Percentiles rank a stretch among this genome's conserved stretches.
phyloP scores from a whole-genome alignment of 2,797 vertebrate genomes.

The Enteromius argenteus region DNA sequence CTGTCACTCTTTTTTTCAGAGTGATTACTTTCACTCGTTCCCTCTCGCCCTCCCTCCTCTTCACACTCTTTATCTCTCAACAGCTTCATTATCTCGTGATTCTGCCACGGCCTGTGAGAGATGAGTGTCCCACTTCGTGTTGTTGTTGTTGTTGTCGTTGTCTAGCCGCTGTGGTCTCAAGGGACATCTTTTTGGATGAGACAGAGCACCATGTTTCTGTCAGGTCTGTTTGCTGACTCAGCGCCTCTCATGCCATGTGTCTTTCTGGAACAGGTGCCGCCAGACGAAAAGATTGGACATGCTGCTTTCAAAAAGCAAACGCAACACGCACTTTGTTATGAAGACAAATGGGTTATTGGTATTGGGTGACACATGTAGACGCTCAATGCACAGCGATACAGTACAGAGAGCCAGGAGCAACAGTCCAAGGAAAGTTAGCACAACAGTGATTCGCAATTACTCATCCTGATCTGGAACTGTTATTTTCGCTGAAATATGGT shows the following conservation, averaged over 20 bases:
- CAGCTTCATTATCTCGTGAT: constrained; percentile 47
- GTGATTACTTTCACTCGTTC: constrained; percentile 34
- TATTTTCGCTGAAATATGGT: constrained; percentile 12
- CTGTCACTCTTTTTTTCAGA: constrained; percentile 25
- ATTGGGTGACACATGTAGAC: constrained; percentile 53
- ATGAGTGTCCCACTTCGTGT: constrained; percentile 48
- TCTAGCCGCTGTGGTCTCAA: constrained; percentile 46
- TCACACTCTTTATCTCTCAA: constrained; percentile 36
- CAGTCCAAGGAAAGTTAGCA: constrained; percentile 18
- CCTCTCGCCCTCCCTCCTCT: constrained; percentile 26
- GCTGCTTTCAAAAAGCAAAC: constrained; percentile 46
- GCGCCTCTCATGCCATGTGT: constrained; percentile 52
- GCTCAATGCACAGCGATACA: constrained; percentile 1
- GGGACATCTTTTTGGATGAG: constrained; percentile 51
- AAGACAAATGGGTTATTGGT: constrained; percentile 65
- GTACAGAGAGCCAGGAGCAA: not conserved
- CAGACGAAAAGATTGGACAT: constrained; percentile 41
- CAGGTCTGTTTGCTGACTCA: constrained; percentile 67
- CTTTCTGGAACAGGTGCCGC: constrained; percentile 60
- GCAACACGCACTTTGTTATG: constrained; percentile 57
- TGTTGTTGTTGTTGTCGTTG: constrained; percentile 45
- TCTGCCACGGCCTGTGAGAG: constrained; percentile 51
- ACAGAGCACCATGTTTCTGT: constrained; percentile 56
- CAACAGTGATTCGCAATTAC: constrained; percentile 13
- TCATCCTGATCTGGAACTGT: constrained; percentile 23